Evolutionary conservation across 2,888 invertebrate genomes (phyloP).

Genomic region (Ryuthela nishihirai): DNA sequence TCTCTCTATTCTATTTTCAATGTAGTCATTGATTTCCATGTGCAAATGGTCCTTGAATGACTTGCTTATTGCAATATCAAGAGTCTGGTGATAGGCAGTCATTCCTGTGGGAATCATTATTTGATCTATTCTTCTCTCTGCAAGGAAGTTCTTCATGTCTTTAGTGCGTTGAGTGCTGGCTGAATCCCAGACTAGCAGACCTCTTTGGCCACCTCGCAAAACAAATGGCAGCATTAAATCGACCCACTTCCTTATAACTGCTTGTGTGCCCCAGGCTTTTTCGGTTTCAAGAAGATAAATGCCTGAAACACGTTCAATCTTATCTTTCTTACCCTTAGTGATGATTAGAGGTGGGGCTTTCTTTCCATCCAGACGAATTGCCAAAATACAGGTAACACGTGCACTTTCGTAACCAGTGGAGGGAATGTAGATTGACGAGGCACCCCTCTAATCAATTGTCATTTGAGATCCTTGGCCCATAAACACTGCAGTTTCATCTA

Average conservation of each 20-base stretch:
- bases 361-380: slow-evolving; percentile 8
- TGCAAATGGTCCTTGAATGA: too few species aligned
- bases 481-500: slow-evolving; percentile 7
- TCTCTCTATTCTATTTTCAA: too few species aligned
- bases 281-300: background rate
- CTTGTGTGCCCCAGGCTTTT: background rate
- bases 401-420: slow-evolving; percentile 12
- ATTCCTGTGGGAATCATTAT: slow-evolving; percentile 5
- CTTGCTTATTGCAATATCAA: too few species aligned
- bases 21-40: too few species aligned
- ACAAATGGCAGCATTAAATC: background rate
- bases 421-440: slow-evolving; percentile 7
- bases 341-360: slow-evolving; percentile 7
- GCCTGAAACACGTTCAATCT: background rate
- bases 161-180: background rate
- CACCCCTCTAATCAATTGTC: background rate
- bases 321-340: background rate
- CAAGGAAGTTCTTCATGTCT: slow-evolving; percentile 10
- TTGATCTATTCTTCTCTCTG: slow-evolving; percentile 4
- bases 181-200: slow-evolving; percentile 5
- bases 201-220: background rate
- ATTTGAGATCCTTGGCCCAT: slow-evolving; percentile 8
- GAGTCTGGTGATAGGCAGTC: background rate
- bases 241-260: slow-evolving; percentile 3
- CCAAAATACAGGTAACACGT: slow-evolving; percentile 4